A percentile compares a stretch with the other conserved stretches of the same genome.
These are phyloP conservation scores for rat (Rattus norvegicus) DNA, from an alignment of 2,113 vertebrate genomes.

Conservation along the genomic window DNA sequence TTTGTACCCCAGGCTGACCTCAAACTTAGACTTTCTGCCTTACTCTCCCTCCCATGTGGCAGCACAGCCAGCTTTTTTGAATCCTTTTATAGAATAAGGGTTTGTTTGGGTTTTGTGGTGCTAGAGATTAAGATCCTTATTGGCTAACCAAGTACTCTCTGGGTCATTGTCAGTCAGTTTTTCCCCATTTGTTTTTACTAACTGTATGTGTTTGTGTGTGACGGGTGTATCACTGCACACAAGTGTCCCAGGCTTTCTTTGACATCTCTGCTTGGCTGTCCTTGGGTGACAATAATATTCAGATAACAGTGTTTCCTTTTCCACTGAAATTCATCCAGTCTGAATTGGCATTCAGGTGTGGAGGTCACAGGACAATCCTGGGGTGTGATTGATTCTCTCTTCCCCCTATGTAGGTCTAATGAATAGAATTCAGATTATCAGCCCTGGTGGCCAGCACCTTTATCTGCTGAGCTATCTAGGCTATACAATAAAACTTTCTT, in stretches of 20 bases:
- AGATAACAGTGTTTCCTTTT: conserved; percentile 64
- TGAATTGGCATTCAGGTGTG: background rate
- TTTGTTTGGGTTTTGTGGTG: background rate
- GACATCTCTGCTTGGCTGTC: background rate
- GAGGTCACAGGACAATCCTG: background rate
- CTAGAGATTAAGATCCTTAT: background rate
- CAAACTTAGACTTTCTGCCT: background rate
- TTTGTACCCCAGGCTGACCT: background rate
- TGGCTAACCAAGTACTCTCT: background rate
- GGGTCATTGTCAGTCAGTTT: background rate
- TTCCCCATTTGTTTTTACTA: background rate
- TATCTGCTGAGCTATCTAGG: background rate
- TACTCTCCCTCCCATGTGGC: background rate
- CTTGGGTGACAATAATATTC: background rate
- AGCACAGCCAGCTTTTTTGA: background rate
- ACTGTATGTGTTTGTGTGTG: background rate
- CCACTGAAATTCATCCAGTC: conserved; percentile 57
- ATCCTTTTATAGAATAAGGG: background rate
- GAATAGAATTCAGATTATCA: background rate
- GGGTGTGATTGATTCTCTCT: background rate
- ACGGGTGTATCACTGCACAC: background rate
- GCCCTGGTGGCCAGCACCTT: background rate
- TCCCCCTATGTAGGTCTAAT: background rate
- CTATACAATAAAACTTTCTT: background rate
- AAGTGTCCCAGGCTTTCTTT: background rate